Evolutionary conservation across 2,888 invertebrate species (phyloP), one percentile per base, ranked within the genome.

Genomic region (Acleris literana): DNA sequence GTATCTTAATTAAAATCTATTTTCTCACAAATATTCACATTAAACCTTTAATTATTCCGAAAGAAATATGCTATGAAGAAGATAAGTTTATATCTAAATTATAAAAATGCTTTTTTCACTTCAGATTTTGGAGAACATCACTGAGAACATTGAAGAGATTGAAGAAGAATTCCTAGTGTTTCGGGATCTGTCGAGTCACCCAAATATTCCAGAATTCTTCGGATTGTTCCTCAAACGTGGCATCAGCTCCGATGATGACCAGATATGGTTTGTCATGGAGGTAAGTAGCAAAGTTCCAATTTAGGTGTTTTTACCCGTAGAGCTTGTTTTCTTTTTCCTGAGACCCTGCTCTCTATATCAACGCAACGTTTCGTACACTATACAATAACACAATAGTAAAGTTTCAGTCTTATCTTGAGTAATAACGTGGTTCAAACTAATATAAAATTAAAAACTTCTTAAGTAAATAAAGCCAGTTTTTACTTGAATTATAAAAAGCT

Each of bases 251-350:
- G 95, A 96, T 75, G 95, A 96, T 78, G 96, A 96, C 80, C 96
- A 96, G 85, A 93, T 97, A 78, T 97, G 97, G 97, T 95, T 97
- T 79, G 96, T 95, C 70, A 96, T 97, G 95, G 96, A 97, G 94
- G 96, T 96, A 81, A 77, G 87, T 78, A 58, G 68, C 68, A 72
- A 22, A 46, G 9, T 16, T 46, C 6, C 7, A 46, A n/a, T n/a
- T 16, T 7, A n/a, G n/a, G 6, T 46, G n/a, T 5, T n/a, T 17
- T 7, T 17, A n/a, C 7, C 5, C 17, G 2, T 46, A 2, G 6
- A n/a, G 7, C 6, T 17, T 46, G 5, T 46, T n/a, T 46, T 44
- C 1, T 46, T 46, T 6, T 39, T 39, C 1, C 13, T 11, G 0
- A 3, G 33, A 33, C 11, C 33, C 33, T 33, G 9, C 33, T 33